Conservation (phyloP, 2,113 vertebrate species). For the Motacilla alba region DNA sequence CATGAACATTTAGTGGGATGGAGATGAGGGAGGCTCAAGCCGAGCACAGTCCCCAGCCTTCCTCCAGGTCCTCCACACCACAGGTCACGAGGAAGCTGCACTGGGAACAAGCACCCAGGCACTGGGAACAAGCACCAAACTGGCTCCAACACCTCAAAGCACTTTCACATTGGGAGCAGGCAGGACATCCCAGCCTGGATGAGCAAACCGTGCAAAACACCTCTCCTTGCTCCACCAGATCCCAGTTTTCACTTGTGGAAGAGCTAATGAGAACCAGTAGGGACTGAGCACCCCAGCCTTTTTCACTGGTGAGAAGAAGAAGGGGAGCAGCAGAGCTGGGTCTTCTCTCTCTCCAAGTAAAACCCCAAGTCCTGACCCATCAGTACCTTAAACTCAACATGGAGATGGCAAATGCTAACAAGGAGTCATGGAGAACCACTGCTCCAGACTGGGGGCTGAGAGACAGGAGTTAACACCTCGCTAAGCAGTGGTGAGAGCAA, state of each 20-base stretch:
- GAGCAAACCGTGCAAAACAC: rapidly evolving
- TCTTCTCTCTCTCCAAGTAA: not conserved
- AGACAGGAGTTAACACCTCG: not conserved
- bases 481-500: not conserved
- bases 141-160: not conserved
- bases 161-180: rapidly evolving
- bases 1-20: not conserved
- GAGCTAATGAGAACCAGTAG: not conserved
- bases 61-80: too few species aligned
- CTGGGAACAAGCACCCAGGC: too few species aligned
- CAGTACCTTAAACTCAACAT: not conserved
- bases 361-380: not conserved
- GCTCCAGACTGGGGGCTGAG: rapidly evolving
- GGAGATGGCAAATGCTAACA: not conserved
- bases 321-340: not conserved
- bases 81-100: rapidly evolving
- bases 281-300: rapidly evolving
- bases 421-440: not conserved
- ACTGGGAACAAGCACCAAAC: not conserved
- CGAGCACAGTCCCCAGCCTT: not conserved
- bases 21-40: not conserved
- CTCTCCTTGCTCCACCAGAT: not conserved
- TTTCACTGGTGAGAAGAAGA: not conserved
- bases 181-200: not conserved
- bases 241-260: not conserved